Evolutionary conservation across 2,113 vertebrate species (phyloP), one percentile per base, ranked within the genome.

Genomic region (Gobiocypris rarus): DNA sequence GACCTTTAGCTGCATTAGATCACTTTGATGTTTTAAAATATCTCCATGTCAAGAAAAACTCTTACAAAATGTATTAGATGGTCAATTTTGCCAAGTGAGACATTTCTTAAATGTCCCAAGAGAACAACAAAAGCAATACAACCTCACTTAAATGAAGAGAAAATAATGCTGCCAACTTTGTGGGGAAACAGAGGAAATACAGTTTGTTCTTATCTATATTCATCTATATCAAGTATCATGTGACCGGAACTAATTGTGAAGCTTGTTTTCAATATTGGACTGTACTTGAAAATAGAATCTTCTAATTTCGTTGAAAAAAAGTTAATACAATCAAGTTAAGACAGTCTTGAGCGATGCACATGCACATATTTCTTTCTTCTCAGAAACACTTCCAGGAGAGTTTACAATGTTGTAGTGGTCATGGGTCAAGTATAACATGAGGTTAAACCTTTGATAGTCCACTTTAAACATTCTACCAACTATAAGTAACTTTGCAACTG

Each of bases 141-240:
- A 14, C 10, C 50, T 84, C 67, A 78, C 38, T 48, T 84, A 78
- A 76, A 31, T 7, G 73, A 45, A 14, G 34, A 79, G 2, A 84
- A 41, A 70, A 61, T 45, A 45, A 63, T 19, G 10, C 52, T 76
- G 28, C 52, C 38, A 84, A 59, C 48, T 82, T 58, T 76, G 80
- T 58, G 41, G 14, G 45, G 56, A 78, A 71, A 70, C 9, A 38
- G 17, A 38, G n/a, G 58, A 79, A 83, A 50, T 52, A 52, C 56
- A 74, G 34, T 71, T 83, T 19, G 26, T 31, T 50, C 59, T 38
- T 41, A 82, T 70, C 28, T 73, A 22, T 56, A 50, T 43, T 13
- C 26, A 70, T 43, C 61, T 69, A 77, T 48, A 48, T 22, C 24
- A 19, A 75, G 17, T 3, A 41, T 6, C 50, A 5, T 75, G 43